Percentiles rank a stretch among this genome's conserved stretches.
phyloP scores from a whole-genome alignment of 2,113 vertebrate genomes.

The Saccopteryx leptura region DNA sequence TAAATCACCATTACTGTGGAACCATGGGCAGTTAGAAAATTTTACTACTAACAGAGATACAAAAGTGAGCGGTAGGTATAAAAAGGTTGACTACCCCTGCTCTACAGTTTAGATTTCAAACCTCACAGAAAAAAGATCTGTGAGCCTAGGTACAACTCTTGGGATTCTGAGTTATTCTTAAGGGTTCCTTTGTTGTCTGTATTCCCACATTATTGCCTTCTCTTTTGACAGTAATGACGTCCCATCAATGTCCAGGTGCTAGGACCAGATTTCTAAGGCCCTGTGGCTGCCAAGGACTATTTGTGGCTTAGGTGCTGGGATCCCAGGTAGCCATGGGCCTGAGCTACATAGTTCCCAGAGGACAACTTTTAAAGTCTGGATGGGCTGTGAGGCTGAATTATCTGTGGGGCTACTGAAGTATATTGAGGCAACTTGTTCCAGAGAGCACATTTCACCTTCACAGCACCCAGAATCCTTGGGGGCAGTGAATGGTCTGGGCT shows the following conservation, averaged over 20 bases:
- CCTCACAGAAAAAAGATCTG: background rate
- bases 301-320: background rate
- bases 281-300: background rate
- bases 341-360: background rate
- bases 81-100: too few relatives aligned
- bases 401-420: background rate
- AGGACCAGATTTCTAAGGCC: background rate
- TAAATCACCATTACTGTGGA: too few relatives aligned
- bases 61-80: too few relatives aligned
- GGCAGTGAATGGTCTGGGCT: background rate
- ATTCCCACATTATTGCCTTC: background rate
- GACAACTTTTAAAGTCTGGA: background rate
- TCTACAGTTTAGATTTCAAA: background rate
- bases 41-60: too few relatives aligned
- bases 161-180: background rate
- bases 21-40: too few relatives aligned
- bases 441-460: background rate
- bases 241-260: background rate
- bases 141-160: background rate
- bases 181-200: background rate
- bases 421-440: background rate
- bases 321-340: background rate
- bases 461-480: background rate
- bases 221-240: background rate
- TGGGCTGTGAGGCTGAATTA: background rate